Evolutionary conservation across 2,113 vertebrate species (phyloP).

Genomic region (Procavia capensis): DNA sequence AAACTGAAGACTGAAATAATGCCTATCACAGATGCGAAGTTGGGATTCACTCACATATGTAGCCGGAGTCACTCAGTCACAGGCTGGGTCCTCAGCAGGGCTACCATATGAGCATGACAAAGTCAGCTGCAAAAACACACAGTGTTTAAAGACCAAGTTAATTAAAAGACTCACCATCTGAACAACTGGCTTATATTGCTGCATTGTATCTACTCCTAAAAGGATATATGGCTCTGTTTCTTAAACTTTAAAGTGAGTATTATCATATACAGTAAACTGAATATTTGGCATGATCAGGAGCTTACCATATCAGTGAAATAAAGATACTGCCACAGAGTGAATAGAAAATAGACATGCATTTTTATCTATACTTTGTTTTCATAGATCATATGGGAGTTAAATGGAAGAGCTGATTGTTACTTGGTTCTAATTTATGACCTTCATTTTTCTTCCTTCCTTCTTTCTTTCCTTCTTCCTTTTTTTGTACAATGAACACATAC

Average conservation of each 20-base stretch:
- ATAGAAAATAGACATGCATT: not conserved
- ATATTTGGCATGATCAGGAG: not conserved
- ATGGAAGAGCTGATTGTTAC: not conserved
- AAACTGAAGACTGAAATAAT: not conserved
- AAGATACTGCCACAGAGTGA: not conserved
- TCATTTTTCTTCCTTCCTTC: not conserved
- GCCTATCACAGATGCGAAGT: not conserved
- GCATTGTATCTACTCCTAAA: not conserved
- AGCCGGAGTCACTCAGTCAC: not conserved
- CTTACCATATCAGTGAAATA: constrained; percentile 22
- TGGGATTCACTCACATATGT: not conserved
- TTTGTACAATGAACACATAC: not conserved
- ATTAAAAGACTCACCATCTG: constrained; percentile 2
- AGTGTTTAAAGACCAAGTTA: constrained; percentile 6
- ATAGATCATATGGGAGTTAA: not conserved
- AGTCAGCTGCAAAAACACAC: not conserved
- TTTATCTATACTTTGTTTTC: constrained; percentile 8
- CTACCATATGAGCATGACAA: not conserved
- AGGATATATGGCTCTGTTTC: not conserved
- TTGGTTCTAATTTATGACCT: not conserved
- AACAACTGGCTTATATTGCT: not conserved
- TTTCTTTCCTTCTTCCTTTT: not conserved
- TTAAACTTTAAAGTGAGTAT: constrained; percentile 39
- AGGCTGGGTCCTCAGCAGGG: not conserved
- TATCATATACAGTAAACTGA: not conserved